Evolutionary conservation across 2,113 vertebrate species (phyloP).

Genomic region (Alexandromys fortis): DNA sequence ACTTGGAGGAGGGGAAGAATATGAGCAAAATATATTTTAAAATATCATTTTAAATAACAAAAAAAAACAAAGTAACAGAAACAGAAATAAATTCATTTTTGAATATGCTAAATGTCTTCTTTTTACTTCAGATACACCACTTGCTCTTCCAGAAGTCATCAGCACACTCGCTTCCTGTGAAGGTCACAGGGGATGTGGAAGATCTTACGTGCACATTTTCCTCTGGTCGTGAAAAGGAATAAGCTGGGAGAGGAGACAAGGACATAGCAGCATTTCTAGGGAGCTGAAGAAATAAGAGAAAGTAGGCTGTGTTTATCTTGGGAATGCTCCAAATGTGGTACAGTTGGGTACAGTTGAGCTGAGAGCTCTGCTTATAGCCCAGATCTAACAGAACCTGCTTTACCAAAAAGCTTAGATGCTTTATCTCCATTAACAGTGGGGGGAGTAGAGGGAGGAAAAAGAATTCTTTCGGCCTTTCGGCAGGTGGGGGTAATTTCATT

Average conservation of each 20-base stretch:
- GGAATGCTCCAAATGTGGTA: neutral
- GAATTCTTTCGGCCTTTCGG: neutral
- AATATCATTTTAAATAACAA: neutral
- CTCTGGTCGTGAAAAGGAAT: neutral
- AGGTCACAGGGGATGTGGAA: neutral
- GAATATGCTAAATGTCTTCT: neutral
- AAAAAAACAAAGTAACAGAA: neutral
- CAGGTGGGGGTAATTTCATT: neutral
- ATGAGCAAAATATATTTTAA: neutral
- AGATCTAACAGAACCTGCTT: neutral
- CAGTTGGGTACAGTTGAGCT: neutral
- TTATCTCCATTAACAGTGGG: neutral
- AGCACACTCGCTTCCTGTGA: neutral
- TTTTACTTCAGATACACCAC: neutral
- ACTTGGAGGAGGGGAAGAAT: neutral
- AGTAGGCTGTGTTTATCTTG: neutral
- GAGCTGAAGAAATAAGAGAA: neutral
- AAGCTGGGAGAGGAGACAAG: neutral
- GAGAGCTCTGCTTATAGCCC: neutral
- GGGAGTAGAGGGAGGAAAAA: neutral
- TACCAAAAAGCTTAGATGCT: neutral
- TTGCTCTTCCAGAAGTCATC: neutral
- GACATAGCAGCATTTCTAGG: neutral
- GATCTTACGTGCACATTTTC: neutral
- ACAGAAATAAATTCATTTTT: neutral